phyloP scores from a whole-genome alignment of 2,113 vertebrate genomes.

The Apus apus region DNA sequence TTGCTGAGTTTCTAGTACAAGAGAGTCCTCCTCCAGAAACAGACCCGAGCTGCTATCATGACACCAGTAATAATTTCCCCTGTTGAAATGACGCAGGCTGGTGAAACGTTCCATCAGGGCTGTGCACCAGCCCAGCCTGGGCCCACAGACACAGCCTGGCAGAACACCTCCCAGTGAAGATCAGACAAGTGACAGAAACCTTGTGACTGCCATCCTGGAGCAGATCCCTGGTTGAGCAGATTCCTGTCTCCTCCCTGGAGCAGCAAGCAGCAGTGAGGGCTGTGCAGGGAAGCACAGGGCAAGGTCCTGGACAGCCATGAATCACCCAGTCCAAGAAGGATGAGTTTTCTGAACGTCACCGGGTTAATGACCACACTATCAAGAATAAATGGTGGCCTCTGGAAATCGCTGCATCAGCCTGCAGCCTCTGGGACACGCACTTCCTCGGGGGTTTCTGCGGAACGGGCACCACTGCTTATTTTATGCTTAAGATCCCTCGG shows the following conservation, averaged over 20 bases:
- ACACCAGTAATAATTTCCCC: background rate
- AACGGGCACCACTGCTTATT: background rate
- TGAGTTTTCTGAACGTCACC: background rate
- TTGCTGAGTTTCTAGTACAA: background rate
- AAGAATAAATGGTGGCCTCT: background rate
- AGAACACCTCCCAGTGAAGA: background rate
- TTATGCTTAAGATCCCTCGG: too few relatives aligned
- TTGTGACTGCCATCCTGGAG: background rate
- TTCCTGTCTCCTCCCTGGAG: fast-evolving
- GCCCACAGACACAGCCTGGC: background rate
- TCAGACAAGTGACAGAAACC: background rate
- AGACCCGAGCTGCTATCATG: background rate
- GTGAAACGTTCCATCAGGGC: background rate
- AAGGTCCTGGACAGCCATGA: background rate
- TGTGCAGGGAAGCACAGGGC: background rate
- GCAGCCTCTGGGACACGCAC: fast-evolving
- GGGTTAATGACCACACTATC: background rate
- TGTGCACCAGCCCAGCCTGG: fast-evolving
- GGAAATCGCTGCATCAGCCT: background rate
- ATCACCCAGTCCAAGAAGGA: background rate
- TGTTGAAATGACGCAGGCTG: background rate
- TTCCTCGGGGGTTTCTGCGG: background rate
- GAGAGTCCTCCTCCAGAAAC: background rate
- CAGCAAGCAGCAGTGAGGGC: background rate
- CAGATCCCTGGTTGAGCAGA: background rate